phyloP scores from a whole-genome alignment of 1,140 invertebrate genomes.

The Drosophila littoralis region DNA sequence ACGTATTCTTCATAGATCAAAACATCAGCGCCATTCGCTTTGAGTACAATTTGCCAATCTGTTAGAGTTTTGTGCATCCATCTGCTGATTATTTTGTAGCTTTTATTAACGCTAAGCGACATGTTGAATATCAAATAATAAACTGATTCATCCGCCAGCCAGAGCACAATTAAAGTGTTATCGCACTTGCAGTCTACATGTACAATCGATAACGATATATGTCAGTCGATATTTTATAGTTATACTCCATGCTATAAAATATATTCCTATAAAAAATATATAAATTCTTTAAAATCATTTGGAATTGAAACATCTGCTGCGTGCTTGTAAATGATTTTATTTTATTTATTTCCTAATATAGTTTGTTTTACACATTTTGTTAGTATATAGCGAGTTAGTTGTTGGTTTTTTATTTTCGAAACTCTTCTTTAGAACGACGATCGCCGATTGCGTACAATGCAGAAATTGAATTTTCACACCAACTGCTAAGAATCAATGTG shows the following conservation, averaged over 20 bases:
- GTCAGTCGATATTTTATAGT: background rate
- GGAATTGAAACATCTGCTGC: background rate
- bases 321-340: conserved; percentile 20
- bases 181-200: background rate
- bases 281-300: background rate
- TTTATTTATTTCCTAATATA: conserved; percentile 10
- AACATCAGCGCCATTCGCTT: background rate
- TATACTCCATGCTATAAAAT: background rate
- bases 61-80: conserved; percentile 27
- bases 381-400: conserved; percentile 25
- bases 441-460: no score
- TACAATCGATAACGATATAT: background rate
- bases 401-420: conserved; percentile 8
- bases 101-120: background rate
- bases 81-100: conserved; percentile 17
- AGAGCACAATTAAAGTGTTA: background rate
- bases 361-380: conserved; percentile 17
- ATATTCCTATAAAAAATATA: background rate
- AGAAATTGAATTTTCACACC: no score
- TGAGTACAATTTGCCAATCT: conserved; percentile 7
- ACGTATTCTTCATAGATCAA: conserved; percentile 27
- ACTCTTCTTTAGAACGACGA: conserved; percentile 9
- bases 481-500: no score
- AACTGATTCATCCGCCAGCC: background rate
- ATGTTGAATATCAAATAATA: conserved; percentile 4